Conservation (phyloP, 2,113 vertebrate species). For the Drymodes brunneopygia region DNA sequence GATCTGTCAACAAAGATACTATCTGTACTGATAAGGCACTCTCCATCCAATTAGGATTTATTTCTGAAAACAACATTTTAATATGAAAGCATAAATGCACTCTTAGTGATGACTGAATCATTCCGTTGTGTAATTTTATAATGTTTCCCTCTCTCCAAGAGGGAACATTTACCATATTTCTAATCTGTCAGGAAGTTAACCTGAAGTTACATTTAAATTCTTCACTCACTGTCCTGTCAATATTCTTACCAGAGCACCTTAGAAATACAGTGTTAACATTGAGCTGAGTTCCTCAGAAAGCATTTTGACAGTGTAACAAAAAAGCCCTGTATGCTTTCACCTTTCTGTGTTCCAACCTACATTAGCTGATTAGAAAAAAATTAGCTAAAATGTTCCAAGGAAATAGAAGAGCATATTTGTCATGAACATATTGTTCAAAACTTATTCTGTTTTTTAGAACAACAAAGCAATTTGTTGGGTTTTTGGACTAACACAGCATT, state of each 20-base stretch:
- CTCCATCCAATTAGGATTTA: neutral
- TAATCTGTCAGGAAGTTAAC: neutral
- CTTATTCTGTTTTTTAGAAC: neutral
- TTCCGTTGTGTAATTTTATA: neutral
- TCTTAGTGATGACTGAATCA: neutral
- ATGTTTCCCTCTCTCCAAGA: neutral
- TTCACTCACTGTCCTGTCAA: neutral
- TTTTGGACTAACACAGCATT: neutral
- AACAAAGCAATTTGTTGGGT: neutral
- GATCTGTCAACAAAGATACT: neutral
- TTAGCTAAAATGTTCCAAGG: neutral
- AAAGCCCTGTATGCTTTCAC: neutral
- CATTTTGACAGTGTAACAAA: neutral
- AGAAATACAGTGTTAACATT: neutral
- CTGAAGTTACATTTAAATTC: neutral
- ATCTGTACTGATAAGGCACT: neutral
- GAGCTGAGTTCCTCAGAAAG: neutral
- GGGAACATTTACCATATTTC: neutral
- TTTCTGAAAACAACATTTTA: neutral
- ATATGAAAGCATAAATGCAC: neutral
- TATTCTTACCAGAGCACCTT: neutral
- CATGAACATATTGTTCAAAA: neutral
- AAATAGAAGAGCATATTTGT: neutral
- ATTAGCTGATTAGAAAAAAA: neutral
- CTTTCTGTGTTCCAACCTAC: neutral